Evolutionary conservation across 2,888 invertebrate species (phyloP).

Genomic region (Drosophila tripunctata): DNA sequence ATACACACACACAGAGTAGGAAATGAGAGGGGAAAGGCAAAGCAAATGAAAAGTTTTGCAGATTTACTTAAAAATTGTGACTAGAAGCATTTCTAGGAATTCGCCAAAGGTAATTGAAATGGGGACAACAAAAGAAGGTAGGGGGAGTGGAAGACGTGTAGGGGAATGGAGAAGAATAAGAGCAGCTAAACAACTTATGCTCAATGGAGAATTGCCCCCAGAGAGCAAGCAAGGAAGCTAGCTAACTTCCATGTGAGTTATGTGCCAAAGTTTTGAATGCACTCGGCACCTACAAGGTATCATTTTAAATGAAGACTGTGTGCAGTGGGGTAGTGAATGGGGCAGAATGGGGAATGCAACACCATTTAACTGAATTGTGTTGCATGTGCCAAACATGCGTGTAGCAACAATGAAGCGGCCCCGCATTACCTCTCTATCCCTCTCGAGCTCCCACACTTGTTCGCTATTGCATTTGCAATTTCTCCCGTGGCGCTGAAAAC

Average conservation of each 20-base stretch:
- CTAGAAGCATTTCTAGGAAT: conserved; percentile 41
- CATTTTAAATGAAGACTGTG: conserved; percentile 38
- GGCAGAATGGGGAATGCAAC: conserved; percentile 4
- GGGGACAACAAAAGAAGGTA: background rate
- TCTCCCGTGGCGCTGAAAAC: conserved; percentile 42
- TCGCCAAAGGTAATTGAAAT: conserved; percentile 63
- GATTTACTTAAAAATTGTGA: conserved; percentile 43
- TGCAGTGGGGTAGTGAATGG: no score
- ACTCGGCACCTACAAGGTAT: conserved; percentile 43
- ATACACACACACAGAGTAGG: background rate
- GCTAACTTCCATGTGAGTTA: conserved; percentile 33
- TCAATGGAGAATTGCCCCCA: background rate
- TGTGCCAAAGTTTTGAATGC: conserved; percentile 44
- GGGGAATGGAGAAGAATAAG: background rate
- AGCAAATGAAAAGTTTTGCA: conserved; percentile 49
- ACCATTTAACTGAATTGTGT: background rate
- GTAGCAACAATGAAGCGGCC: conserved; percentile 27
- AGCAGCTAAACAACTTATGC: conserved; percentile 33
- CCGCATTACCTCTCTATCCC: background rate
- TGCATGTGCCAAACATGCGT: conserved; percentile 29
- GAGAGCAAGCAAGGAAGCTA: background rate
- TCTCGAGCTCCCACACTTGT: background rate
- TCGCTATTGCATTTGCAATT: conserved; percentile 10
- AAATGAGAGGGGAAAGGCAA: background rate
- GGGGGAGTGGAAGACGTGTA: background rate